Conservation (phyloP, 2,797 vertebrate species). For the Bucorvus abyssinicus region DNA sequence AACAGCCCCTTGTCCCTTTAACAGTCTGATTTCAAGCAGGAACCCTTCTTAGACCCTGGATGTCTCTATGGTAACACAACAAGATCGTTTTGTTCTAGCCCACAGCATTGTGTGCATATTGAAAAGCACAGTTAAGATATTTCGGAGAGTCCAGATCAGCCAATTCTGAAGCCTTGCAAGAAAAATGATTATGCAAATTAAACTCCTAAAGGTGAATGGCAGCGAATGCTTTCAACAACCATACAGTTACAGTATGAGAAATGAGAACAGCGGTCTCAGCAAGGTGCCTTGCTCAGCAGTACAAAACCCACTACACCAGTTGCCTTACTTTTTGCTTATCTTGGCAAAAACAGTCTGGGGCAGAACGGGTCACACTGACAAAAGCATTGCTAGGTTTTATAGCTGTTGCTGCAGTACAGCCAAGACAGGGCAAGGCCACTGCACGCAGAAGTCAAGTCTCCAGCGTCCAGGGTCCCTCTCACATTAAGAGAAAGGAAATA, state of each 20-base stretch:
- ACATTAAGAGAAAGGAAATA: not conserved
- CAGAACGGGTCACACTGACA: not conserved
- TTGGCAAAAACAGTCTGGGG: not conserved
- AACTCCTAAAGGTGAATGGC: conserved; percentile 50
- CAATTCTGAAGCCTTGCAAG: conserved; percentile 35
- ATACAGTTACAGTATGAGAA: not conserved
- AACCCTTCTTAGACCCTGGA: conserved; percentile 50
- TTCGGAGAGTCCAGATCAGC: conserved; percentile 48
- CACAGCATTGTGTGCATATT: conserved; percentile 52
- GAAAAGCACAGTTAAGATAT: conserved; percentile 60
- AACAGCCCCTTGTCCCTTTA: conserved; percentile 55
- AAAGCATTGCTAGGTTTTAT: not conserved
- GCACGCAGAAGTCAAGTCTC: not conserved
- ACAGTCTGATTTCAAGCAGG: conserved; percentile 55
- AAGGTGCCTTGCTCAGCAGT: not conserved
- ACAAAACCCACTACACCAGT: not conserved
- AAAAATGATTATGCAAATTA: conserved; percentile 60
- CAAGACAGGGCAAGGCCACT: not conserved
- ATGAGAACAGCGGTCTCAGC: not conserved
- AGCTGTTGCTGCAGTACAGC: not conserved
- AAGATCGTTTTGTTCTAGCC: conserved; percentile 61
- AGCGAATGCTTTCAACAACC: conserved; percentile 4
- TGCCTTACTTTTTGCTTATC: conserved; percentile 27
- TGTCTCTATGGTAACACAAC: conserved; percentile 75
- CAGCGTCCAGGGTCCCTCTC: not conserved